Base-by-base conservation (phyloP, 2,113 vertebrate genomes). In the Prunella fulvescens region DNA sequence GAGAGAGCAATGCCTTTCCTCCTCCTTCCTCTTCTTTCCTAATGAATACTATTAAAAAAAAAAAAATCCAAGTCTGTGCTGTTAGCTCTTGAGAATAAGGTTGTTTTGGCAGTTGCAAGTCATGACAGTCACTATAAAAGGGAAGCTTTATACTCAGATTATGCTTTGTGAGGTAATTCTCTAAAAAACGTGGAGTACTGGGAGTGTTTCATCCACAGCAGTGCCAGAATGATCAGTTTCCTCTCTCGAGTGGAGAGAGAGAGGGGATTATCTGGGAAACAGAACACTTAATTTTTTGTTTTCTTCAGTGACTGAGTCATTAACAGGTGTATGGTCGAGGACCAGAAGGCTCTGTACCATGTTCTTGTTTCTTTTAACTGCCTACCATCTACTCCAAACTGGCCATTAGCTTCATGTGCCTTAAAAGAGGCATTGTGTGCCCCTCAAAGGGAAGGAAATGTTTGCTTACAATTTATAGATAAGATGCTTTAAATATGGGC, bases 31-130 rank as follows among this genome's bases (percentile, higher is more conserved):
- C 62, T 69, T 29, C 26, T 79, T 87, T 37, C 20, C 48, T 85
- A 40, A 79, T 2, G 5, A 60, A 23, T 37, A 9, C 45, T 47
- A 11, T 26, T 60, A 37, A 37, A 0, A 35, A 64, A 12, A 0
- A 51, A 65, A 35, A 64, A 40, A 40, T 19, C 62, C 10, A 51
- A 83, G 65, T 53, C 73, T 72, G 7, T 92, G 62, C 66, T 42
- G 50, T 48, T 82, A 57, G n/a, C 74, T 85, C 81, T 64, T 65
- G 94, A 81, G 76, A 87, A 82, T 62, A 47, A 70, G 50, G 37
- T 85, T 95, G n/a, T 88, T 93, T 91, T 94, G 73, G 89, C 86
- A 91, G 77, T 89, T 91, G 88, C 70, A 45, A 76, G 24, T 51
- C 29, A 37, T 66, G 92, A 73, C 26, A 54, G 53, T 67, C 31